Evolutionary conservation across 2,113 vertebrate genomes (phyloP), one percentile per base, ranked within the genome.

Genomic region (Seriola quinqueradiata): DNA sequence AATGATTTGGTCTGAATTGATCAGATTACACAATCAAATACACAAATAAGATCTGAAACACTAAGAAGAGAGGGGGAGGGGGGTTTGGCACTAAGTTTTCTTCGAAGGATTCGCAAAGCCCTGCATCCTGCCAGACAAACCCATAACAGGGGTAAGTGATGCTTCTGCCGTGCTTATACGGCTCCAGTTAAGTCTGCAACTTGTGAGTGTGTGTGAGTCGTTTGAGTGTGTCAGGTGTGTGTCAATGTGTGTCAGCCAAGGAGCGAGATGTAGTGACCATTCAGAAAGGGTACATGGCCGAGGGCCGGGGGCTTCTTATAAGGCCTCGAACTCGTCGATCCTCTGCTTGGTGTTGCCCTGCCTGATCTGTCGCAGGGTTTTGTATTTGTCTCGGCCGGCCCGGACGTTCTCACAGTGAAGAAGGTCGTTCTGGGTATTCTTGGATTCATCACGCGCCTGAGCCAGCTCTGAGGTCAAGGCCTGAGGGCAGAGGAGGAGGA

Each of bases 271-370:
- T 75, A 88, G 92, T 77, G 91, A 95, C 90, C 90, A 93, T 85
- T 92, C 90, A 95, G 91, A 94, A 91, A 92, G 87, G 84, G 86
- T 38, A 19, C 52, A 28, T 23, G 58, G 46, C 75, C 1, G 63
- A 32, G 68, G 52, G 46, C 7, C 19, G 8, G 4, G 38, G 79
- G 75, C 66, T 16, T 60, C 87, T 95, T 97, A 99, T 95, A 99
- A 96, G n/a, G 97, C 96, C 89, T 99, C 97, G 34, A 99, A 99
- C 94, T 99, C 98, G 5, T 99, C 97, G 4, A 99, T 99, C 82
- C 97, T 96, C 95, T 99, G 98, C 96, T 99, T 99, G 87, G 98
- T 99, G 96, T 98, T 99, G 89, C 98, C 98, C 93, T 96, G 96
- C 4, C 97, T 93, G 91, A 99, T 99, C 95, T 99, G 97, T 85